Conservation (phyloP, 2,797 vertebrate species). For the Botia almorhae region DNA sequence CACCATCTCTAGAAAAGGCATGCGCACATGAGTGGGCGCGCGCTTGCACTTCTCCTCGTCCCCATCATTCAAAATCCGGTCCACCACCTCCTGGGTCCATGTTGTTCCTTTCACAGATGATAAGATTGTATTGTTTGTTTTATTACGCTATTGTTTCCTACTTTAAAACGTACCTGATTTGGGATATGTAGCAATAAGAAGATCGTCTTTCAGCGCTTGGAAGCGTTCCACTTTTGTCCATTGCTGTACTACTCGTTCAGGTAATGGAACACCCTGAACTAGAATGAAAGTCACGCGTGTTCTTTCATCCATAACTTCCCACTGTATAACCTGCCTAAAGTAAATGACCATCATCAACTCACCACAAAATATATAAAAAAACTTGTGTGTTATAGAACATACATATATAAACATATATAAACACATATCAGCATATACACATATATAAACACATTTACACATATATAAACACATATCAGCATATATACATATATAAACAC, state of each 20-base stretch:
- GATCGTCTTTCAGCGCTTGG: constrained; percentile 45
- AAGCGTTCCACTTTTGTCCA: constrained; percentile 50
- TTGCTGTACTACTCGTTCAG: constrained; percentile 31
- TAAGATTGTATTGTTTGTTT: neutral
- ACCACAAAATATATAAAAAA: neutral
- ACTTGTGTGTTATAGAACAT: neutral
- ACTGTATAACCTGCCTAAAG: neutral
- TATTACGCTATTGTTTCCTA: neutral
- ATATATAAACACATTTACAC: no score
- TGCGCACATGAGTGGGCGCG: constrained; percentile 49
- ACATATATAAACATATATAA: no score
- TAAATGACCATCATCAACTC: neutral
- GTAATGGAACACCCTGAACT: constrained; percentile 40
- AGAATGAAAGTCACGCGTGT: neutral
- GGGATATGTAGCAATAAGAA: constrained; percentile 58
- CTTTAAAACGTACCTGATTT: constrained; percentile 49
- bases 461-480: no score
- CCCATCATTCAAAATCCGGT: constrained; percentile 53
- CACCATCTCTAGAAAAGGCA: constrained; percentile 60
- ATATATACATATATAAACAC: no score
- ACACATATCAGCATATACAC: no score
- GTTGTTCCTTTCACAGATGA: constrained; percentile 53
- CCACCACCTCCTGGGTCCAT: constrained; percentile 62
- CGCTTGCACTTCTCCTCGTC: constrained; percentile 45
- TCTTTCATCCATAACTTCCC: constrained; percentile 25